Conservation (phyloP, 1,140 invertebrate species). For the Zaprionus africanus region DNA sequence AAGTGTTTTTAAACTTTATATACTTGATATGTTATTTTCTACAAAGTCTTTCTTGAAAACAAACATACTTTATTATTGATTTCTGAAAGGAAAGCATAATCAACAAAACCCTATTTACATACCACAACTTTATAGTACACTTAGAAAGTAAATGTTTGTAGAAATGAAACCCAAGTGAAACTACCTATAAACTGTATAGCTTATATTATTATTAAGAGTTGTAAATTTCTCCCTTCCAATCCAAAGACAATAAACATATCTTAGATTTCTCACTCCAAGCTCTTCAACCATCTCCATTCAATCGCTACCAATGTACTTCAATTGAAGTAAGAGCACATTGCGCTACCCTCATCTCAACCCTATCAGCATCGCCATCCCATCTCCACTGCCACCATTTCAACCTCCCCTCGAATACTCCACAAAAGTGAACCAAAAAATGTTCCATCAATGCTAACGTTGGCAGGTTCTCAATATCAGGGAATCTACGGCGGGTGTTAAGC, state of each 20-base stretch:
- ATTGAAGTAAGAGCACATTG: slow-evolving; percentile 1
- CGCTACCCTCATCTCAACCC: background rate
- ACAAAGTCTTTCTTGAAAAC: too few species aligned
- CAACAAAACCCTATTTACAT: too few species aligned
- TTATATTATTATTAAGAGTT: background rate
- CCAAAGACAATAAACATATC: background rate
- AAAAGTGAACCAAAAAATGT: slow-evolving; percentile 8
- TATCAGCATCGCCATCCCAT: too few species aligned
- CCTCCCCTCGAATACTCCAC: background rate
- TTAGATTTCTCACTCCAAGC: background rate
- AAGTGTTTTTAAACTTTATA: too few species aligned
- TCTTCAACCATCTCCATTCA: background rate
- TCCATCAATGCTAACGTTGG: slow-evolving; percentile 19
- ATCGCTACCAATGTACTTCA: background rate
- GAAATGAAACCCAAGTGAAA: background rate
- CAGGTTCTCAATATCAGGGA: slow-evolving; percentile 15
- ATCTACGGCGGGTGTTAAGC: slow-evolving; percentile 75
- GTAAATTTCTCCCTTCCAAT: background rate
- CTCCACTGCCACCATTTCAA: background rate
- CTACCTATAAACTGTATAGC: background rate
- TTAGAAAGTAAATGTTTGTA: too few species aligned
- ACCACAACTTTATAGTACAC: too few species aligned
- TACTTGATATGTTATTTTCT: too few species aligned
- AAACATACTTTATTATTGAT: too few species aligned
- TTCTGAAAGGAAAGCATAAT: too few species aligned